Base-by-base conservation (phyloP, 92 coral and sea anemone species). In the Parazoanthus swiftii region DNA sequence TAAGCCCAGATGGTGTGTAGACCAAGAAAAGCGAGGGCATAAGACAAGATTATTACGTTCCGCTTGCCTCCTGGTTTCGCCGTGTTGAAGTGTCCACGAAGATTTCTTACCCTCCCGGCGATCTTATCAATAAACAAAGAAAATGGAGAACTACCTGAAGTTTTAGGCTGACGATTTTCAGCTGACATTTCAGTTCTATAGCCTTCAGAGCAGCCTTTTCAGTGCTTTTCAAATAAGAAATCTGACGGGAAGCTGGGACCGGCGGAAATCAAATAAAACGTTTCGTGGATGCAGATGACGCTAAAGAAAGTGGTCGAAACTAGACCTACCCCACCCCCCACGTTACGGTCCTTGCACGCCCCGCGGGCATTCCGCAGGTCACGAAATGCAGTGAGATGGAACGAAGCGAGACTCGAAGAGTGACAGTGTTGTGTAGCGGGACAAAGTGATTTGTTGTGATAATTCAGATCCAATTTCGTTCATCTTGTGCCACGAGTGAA, bases 1-100 rank as follows among this genome's bases (percentile, higher is more conserved):
- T 94, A 92, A 36, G 73, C 89, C 94, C 94, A 94, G n/a, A 94
- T 92, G 33, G 94, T 92, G 81, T 94, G 98, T 23, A 94, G 89
- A 50, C 94, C 98, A 63, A 93, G 65, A 74, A 94, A 94, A 42
- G 94, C 98, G 59, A 90, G 59, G 14, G 81, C 78, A 43, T 93
- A 94, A 0, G 92, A 90, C 86, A 89, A 85, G 36, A 94, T 89
- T 16, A 94, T 93, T 20, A 91, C 86, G 56, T 94, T 94, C 72
- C 95, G 85, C 67, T 94, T 94, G 26, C 98, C 98, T 16, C 88
- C 89, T 6, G 92, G 72, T 33, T 92, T 94, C 71, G 98, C 80
- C 21, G 94, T 86, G 83, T 91, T 90, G 33, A 94, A 91, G 78
- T 93, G 88, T 33, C 88, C 89, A 1, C 80, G 66, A 13, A 85